These are phyloP conservation scores for Diarsia brunnea DNA, from an alignment of 2,888 invertebrate species.

Conservation along the genomic window DNA sequence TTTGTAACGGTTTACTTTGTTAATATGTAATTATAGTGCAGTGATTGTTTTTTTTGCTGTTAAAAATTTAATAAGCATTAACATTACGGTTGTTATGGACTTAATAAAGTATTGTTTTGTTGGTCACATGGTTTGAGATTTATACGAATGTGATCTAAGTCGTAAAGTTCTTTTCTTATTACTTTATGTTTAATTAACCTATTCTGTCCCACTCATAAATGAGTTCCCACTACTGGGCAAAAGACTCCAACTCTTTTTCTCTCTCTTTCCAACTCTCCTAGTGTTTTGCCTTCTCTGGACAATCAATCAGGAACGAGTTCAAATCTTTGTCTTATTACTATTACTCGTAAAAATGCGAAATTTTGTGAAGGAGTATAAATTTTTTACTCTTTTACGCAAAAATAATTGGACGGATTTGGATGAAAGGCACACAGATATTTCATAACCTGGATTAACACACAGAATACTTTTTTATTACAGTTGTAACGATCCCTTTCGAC, in stretches of 20 bases:
- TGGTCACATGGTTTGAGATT: neutral
- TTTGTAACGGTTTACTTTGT: conserved; percentile 5
- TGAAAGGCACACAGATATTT: neutral
- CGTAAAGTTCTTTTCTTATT: too few species aligned
- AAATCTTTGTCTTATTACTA: neutral
- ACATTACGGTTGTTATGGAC: neutral
- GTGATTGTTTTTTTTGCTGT: conserved; percentile 36
- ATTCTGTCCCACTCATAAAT: too few species aligned
- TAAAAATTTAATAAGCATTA: conserved; percentile 17
- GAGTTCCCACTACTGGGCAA: too few species aligned
- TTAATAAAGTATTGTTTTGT: neutral
- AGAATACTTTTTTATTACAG: neutral
- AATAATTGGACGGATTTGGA: neutral
- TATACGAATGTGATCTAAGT: neutral
- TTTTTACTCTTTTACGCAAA: neutral
- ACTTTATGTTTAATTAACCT: too few species aligned
- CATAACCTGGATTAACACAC: neutral
- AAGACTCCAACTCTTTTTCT: too few species aligned
- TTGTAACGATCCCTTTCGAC: neutral
- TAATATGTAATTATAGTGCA: conserved; percentile 18
- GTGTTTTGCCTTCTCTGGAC: too few species aligned
- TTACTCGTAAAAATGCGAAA: neutral
- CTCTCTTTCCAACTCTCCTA: too few species aligned
- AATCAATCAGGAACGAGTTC: too few species aligned
- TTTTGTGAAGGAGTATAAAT: neutral